Evolutionary conservation across 2,113 vertebrate species (phyloP).

Genomic region (Aspiorhynchus laticeps): DNA sequence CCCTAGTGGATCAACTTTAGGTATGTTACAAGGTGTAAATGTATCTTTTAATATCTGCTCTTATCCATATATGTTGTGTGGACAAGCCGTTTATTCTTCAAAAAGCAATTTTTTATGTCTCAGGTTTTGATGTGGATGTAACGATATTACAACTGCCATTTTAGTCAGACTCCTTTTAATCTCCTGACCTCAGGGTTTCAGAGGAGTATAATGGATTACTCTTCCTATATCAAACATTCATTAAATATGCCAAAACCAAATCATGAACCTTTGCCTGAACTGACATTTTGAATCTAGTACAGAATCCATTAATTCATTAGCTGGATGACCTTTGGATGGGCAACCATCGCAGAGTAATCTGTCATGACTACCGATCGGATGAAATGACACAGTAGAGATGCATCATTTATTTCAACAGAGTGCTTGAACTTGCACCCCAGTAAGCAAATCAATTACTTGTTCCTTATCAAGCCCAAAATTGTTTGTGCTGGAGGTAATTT

Average conservation of each 20-base stretch:
- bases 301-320: constrained; percentile 60
- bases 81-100: background rate
- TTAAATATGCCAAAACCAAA: constrained; percentile 30
- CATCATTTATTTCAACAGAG: constrained; percentile 34
- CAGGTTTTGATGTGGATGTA: background rate
- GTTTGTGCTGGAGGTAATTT: constrained; percentile 41
- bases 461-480: constrained; percentile 19
- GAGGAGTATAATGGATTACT: constrained; percentile 43
- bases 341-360: constrained; percentile 43
- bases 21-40: background rate
- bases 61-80: background rate
- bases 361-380: constrained; percentile 56
- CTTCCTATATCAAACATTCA: constrained; percentile 29
- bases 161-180: background rate
- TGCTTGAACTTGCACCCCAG: constrained; percentile 12
- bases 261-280: constrained; percentile 53
- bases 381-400: constrained; percentile 50
- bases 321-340: constrained; percentile 46
- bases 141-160: background rate
- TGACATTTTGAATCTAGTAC: constrained; percentile 62
- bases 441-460: constrained; percentile 16
- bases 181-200: constrained; percentile 65
- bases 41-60: background rate
- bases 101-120: background rate
- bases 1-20: background rate